Base-by-base conservation (phyloP, 2,113 vertebrate species). In the Stegostoma tigrinum region DNA sequence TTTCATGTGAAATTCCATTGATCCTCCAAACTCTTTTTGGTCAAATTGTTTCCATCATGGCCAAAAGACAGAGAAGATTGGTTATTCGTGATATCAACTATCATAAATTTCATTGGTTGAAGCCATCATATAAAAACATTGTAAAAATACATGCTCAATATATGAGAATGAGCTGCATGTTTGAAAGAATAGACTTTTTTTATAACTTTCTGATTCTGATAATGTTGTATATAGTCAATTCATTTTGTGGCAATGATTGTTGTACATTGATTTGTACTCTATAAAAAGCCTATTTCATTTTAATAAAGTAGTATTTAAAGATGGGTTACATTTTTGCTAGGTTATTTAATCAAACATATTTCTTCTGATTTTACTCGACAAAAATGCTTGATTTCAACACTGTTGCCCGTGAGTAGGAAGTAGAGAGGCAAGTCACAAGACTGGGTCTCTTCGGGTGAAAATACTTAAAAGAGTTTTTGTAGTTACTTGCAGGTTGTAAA, bases 401-500 rank as follows among this genome's bases (percentile, higher is more conserved):
- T 66, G 19, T n/a, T 93, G 34, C 34, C 89, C 24, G n/a, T 17
- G 8, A 93, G 91, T 66, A 90, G 23, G 96, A 96, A 96, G 96
- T 97, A 97, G 96, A 97, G 68, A 96, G 96, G 97, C 96, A 42
- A 97, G 97, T 97, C 97, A 96, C 97, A 97, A 97, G 97, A 97
- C 97, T 96, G 97, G 96, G 97, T 97, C 97, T 96, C 96, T 96
- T 96, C 96, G 96, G 96, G 96, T 97, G 97, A 97, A 97, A 97
- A 97, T 97, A 97, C 97, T 97, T 97, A 96, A 61, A 72, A 97
- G 96, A 66, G 97, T 98, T 97, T 98, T 97, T 98, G 97, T 96
- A 98, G 97, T 97, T 95, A 97, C 96, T 96, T 96, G 96, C 97
- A 97, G 97, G 97, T 98, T 98, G 97, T 98, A 98, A 97, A 97